phyloP scores from a whole-genome alignment of 1,140 invertebrate genomes.

The Semibalanus balanoides region DNA sequence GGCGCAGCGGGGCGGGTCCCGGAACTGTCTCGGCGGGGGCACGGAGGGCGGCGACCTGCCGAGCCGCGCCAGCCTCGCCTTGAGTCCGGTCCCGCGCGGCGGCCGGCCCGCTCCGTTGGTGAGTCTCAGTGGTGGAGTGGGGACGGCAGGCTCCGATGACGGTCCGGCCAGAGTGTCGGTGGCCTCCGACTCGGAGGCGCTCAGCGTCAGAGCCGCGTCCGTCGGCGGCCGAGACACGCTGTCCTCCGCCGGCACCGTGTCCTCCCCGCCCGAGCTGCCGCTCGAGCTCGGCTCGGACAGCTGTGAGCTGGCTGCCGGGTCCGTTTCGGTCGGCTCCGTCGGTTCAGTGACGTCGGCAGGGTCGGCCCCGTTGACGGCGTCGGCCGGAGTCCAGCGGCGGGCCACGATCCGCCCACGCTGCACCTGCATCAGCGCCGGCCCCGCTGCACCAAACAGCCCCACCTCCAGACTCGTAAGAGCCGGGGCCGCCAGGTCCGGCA shows the following conservation, averaged over 20 bases:
- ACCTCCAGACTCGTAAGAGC: constrained; percentile 8
- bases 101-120: constrained; percentile 16
- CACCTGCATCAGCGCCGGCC: neutral
- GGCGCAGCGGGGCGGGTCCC: neutral
- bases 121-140: neutral
- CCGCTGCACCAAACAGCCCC: constrained; percentile 2
- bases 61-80: neutral
- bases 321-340: too few relatives aligned
- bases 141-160: neutral
- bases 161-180: neutral
- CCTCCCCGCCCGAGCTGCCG: neutral
- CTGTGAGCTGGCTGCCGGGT: neutral
- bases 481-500: constrained; percentile 2
- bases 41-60: neutral
- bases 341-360: too few relatives aligned
- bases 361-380: neutral
- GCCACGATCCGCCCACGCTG: neutral
- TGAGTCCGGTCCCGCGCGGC: constrained; percentile 4
- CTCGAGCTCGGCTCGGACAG: neutral
- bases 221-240: constrained; percentile 1
- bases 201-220: neutral
- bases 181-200: neutral
- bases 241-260: constrained; percentile 3
- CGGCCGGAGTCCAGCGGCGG: neutral
- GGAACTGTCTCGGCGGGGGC: neutral